Evolutionary conservation across 1,140 invertebrate genomes (phyloP).

Genomic region (Euschistus heros): DNA sequence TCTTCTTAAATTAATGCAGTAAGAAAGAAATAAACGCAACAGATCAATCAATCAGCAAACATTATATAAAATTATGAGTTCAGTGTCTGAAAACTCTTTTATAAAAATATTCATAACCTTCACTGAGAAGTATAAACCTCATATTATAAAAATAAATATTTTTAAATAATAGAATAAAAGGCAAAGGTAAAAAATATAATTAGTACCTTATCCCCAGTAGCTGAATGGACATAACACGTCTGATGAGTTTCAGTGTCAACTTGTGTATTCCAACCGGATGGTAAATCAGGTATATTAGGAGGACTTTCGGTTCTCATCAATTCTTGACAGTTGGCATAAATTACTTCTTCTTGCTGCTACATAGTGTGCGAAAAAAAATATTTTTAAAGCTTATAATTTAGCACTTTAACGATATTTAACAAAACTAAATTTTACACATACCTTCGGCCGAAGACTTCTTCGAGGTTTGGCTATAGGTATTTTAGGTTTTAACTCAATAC

Average conservation of each 20-base stretch:
- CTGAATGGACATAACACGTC: slow-evolving; percentile 34
- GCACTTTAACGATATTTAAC: too few species aligned
- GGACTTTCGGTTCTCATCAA: slow-evolving; percentile 3
- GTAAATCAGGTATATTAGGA: slow-evolving; percentile 20
- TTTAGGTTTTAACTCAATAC: slow-evolving; percentile 14
- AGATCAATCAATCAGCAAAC: too few species aligned
- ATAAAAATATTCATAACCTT: too few species aligned
- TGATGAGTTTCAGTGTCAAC: slow-evolving; percentile 32
- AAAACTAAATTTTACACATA: slow-evolving; percentile 3
- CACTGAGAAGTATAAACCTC: neutral
- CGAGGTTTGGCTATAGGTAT: slow-evolving; percentile 22
- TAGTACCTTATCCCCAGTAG: slow-evolving; percentile 34
- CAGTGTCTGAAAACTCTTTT: too few species aligned
- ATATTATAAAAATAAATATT: neutral
- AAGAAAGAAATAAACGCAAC: too few species aligned
- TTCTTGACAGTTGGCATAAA: slow-evolving; percentile 24
- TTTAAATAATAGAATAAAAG: neutral
- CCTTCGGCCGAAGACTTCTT: slow-evolving; percentile 10
- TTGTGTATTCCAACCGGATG: slow-evolving; percentile 33
- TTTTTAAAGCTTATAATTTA: too few species aligned
- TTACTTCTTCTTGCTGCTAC: slow-evolving; percentile 21
- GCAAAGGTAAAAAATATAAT: neutral
- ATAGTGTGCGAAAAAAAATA: too few species aligned
- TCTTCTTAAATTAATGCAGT: too few species aligned
- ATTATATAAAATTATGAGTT: too few species aligned